Conservation (phyloP, 92 coral and sea anemone genomes). For the Pocillopora grandis region DNA sequence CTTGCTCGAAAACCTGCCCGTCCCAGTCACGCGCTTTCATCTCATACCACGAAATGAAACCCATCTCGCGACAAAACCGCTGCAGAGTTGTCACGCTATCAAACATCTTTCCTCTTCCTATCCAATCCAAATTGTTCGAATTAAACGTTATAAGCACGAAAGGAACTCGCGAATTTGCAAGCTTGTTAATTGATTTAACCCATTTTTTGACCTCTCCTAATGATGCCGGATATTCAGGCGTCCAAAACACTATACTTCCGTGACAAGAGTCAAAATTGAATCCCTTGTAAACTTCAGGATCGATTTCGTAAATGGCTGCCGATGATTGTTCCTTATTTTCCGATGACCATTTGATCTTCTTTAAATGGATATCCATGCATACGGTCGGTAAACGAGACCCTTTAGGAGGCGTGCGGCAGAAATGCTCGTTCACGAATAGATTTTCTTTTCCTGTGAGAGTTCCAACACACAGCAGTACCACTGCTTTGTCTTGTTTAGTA, state of each 20-base stretch:
- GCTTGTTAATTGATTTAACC: not conserved
- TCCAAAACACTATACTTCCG: constrained; percentile 13
- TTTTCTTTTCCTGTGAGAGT: not conserved
- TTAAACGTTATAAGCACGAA: constrained; percentile 16
- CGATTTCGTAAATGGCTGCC: not conserved
- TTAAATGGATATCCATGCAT: constrained; percentile 22
- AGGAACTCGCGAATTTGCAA: constrained; percentile 21
- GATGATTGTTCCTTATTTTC: not conserved
- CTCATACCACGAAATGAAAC: constrained; percentile 10
- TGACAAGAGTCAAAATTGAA: constrained; percentile 12
- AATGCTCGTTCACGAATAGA: not conserved
- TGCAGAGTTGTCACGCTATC: constrained; percentile 4
- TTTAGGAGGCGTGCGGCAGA: constrained; percentile 18
- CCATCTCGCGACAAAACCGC: constrained; percentile 13
- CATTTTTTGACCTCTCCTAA: constrained; percentile 11
- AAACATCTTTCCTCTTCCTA: constrained; percentile 13
- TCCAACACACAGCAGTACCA: not conserved
- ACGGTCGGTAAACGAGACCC: not conserved
- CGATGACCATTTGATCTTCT: not conserved
- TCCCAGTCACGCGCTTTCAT: constrained; percentile 14
- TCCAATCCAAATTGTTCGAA: constrained; percentile 7
- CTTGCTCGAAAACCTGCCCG: constrained; percentile 10
- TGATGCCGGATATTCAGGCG: not conserved
- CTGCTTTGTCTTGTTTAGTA: not conserved
- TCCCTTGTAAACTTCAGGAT: constrained; percentile 21